Evolutionary conservation across 2,797 vertebrate species (phyloP), one percentile per base, ranked within the genome.

Genomic region (Epinephelus coioides): DNA sequence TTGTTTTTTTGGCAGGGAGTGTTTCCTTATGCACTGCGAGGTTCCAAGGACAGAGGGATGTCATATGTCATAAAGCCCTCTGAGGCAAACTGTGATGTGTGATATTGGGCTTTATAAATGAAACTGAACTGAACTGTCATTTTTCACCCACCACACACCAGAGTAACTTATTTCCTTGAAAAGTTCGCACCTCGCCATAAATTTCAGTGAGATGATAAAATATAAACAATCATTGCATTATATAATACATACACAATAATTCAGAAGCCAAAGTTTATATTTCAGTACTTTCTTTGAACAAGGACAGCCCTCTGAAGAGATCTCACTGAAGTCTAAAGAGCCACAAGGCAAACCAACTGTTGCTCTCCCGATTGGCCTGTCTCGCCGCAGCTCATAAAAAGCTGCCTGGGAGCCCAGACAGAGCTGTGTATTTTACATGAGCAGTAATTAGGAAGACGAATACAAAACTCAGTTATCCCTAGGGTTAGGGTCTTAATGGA

Each of bases 351-450:
- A 79, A 77, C 40, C 51, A 46, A 69, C 65, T 83, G 74, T 74
- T 68, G 65, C 69, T 78, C 21, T 73, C 56, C 67, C 51, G 10
- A 68, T 72, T 3, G 40, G 55, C 40, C 44, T 3, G 74, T 86
- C 82, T 73, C 27, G 30, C 71, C 55, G 49, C 55, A 68, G 79
- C 82, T 84, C 78, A 83, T 90, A 88, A 91, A 86, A 87, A 78
- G 70, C 71, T 78, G 79, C 85, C 85, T 46, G 38, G 80, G 69
- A 90, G 84, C 83, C 23, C 77, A 69, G 78, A 73, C 79, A 69
- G 76, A 89, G 69, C 60, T 70, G 79, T 83, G 72, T 90, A 83
- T 83, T 88, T 93, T 90, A 87, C 84, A 89, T 80, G 78, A 87
- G 64, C 60, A 56, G 84, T 88, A 90, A 93, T 92, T 87, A 93